Conservation (phyloP, 1,140 invertebrate species). For the Stratiolaelaps scimitus region DNA sequence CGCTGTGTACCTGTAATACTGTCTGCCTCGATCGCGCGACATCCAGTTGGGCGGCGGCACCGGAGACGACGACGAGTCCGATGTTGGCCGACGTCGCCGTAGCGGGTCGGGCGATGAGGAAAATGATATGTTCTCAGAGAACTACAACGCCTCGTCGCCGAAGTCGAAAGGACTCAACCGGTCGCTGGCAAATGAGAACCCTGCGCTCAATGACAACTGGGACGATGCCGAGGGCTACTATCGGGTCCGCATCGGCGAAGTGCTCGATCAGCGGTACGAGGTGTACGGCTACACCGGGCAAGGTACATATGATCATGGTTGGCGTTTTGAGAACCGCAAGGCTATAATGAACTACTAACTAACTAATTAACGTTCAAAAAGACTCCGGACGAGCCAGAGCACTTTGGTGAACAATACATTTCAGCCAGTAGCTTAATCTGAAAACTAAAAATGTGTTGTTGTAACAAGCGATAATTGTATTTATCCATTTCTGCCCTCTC, state of each 20-base stretch:
- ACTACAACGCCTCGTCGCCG: conserved; percentile 52
- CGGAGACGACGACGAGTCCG: background rate
- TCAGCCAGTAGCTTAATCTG: too few species aligned
- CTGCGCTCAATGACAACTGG: conserved; percentile 93
- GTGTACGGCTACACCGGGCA: conserved; percentile 98
- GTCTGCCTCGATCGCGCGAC: too few species aligned
- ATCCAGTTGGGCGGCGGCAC: conserved; percentile 20
- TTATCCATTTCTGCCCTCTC: too few species aligned
- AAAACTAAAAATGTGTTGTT: too few species aligned
- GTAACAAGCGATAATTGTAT: too few species aligned
- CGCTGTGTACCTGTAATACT: too few species aligned
- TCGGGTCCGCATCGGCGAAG: conserved; percentile 88
- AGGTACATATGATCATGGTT: conserved; percentile 45
- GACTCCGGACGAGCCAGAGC: too few species aligned
- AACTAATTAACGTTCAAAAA: too few species aligned
- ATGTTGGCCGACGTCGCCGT: conserved; percentile 15
- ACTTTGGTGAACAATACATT: too few species aligned
- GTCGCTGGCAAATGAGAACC: conserved; percentile 58
- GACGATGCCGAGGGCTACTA: conserved; percentile 98
- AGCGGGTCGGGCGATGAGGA: conserved; percentile 28
- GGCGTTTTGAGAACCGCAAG: too few species aligned
- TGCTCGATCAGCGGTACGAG: conserved; percentile 72
- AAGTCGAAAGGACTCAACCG: conserved; percentile 47
- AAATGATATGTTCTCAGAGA: conserved; percentile 47
- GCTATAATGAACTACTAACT: too few species aligned